Percentiles rank a stretch among this genome's conserved stretches.
phyloP scores from a whole-genome alignment of 2,113 vertebrate species.

The Equus quagga region DNA sequence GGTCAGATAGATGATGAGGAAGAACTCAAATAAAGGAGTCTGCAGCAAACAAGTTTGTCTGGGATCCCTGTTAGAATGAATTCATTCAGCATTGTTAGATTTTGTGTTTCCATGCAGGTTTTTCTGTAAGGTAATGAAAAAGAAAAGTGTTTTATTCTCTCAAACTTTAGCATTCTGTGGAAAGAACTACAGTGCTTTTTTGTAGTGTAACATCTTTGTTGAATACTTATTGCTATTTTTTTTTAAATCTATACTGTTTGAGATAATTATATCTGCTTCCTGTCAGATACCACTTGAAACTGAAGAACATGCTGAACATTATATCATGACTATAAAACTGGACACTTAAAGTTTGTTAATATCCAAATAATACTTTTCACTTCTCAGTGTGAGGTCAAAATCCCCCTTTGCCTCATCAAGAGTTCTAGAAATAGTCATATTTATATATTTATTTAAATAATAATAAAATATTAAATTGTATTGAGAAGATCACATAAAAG shows the following conservation, averaged over 20 bases:
- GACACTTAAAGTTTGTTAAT: background rate
- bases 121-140: too few species aligned
- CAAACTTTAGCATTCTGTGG: too few species aligned
- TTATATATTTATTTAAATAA: background rate
- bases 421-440: background rate
- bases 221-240: too few species aligned
- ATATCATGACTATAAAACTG: background rate
- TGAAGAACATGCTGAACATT: background rate
- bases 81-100: background rate
- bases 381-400: background rate
- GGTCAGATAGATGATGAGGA: slow-evolving; percentile 56
- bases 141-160: too few species aligned
- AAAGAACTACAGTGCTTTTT: too few species aligned
- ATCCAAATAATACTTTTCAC: background rate
- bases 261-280: background rate
- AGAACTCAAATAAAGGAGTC: background rate
- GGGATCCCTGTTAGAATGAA: background rate
- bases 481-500: background rate
- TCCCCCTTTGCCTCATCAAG: background rate
- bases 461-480: background rate
- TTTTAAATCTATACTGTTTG: background rate
- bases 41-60: background rate
- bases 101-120: background rate
- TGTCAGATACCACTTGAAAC: background rate
- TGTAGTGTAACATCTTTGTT: too few species aligned